phyloP scores from a whole-genome alignment of 2,113 vertebrate genomes.

The Dipodomys ordii region DNA sequence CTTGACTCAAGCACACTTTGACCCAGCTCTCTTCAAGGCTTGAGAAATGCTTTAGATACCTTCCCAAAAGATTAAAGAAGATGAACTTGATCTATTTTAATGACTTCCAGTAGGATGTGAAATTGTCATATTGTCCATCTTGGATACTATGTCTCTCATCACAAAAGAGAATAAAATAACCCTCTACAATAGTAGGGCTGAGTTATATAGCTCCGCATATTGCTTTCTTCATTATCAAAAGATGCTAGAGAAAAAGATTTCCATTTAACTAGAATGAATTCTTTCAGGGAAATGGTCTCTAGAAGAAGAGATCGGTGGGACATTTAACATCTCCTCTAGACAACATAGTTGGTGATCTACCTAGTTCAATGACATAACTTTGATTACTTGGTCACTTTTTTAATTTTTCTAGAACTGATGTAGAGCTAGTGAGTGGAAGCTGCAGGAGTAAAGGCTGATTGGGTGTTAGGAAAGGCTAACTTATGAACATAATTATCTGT shows the following conservation, averaged over 20 bases:
- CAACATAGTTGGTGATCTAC: neutral
- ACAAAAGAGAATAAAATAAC: neutral
- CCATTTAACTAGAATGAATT: neutral
- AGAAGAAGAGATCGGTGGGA: neutral
- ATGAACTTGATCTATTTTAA: neutral
- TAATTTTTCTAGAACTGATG: neutral
- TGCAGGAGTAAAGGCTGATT: neutral
- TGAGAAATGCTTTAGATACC: slow-evolving; percentile 3
- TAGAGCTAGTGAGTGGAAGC: neutral
- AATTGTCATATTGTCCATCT: neutral
- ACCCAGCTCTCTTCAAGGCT: neutral
- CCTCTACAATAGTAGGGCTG: neutral
- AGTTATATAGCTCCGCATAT: neutral
- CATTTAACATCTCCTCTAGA: neutral
- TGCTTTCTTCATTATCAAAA: neutral
- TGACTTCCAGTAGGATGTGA: slow-evolving; percentile 11
- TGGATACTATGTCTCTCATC: neutral
- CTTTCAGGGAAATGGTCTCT: neutral
- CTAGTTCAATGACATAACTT: neutral
- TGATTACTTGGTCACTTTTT: neutral
- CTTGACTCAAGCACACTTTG: neutral
- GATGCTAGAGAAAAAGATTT: neutral
- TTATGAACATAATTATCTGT: neutral
- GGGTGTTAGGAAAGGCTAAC: neutral
- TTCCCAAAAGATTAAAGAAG: slow-evolving; percentile 15